Evolutionary conservation across 2,888 invertebrate genomes (phyloP).

Genomic region (Acleris literana): DNA sequence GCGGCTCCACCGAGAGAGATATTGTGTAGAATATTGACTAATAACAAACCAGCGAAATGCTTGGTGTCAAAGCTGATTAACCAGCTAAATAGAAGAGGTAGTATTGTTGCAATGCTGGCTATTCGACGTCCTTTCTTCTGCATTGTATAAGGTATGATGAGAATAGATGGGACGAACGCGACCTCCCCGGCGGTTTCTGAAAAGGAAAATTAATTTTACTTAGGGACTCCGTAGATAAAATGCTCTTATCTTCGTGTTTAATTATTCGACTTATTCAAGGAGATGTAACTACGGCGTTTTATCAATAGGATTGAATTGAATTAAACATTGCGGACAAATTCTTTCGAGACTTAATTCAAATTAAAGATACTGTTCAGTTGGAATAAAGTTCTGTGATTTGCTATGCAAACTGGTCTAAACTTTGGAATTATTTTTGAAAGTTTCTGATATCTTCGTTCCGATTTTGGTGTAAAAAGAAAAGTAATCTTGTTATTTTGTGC

Average conservation of each 20-base stretch:
- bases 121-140: conserved; percentile 44
- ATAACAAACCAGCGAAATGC: conserved; percentile 35
- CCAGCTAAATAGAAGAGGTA: conserved; percentile 45
- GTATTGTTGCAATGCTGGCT: conserved; percentile 40
- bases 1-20: conserved; percentile 44
- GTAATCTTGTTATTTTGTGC: no score
- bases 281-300: conserved; percentile 23
- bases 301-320: conserved; percentile 23
- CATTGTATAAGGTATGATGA: conserved; percentile 45
- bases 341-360: background rate
- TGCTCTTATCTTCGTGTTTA: conserved; percentile 32
- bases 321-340: conserved; percentile 9
- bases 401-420: no score
- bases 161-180: conserved; percentile 44
- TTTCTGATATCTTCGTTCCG: no score
- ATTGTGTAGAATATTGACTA: conserved; percentile 42
- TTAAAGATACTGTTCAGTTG: background rate
- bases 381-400: background rate
- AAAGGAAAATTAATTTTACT: conserved; percentile 43
- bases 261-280: conserved; percentile 33
- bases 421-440: no score
- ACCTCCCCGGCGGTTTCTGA: conserved; percentile 45
- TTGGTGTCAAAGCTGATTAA: conserved; percentile 38
- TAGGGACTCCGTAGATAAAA: conserved; percentile 23
- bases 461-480: no score